A percentile compares a stretch with the other conserved stretches of the same genome.
Conservation (phyloP, 2,888 invertebrate species). For the Rhorus exstirpatorius region DNA sequence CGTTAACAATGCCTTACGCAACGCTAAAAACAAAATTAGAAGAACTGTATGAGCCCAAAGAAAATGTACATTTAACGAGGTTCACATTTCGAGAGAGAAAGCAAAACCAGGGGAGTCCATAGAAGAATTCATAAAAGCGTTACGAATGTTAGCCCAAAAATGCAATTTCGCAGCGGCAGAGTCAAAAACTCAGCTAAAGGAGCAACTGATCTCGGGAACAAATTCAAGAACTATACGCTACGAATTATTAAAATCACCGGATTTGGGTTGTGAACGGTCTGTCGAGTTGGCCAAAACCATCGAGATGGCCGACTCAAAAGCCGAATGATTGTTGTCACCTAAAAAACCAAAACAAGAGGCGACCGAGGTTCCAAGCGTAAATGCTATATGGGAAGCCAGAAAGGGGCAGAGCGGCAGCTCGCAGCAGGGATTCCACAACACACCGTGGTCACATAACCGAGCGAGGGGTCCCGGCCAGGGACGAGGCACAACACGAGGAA, state of each 20-base stretch:
- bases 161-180: constrained; percentile 47
- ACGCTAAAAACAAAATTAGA: constrained; percentile 23
- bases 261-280: constrained; percentile 18
- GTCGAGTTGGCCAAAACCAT: constrained; percentile 46
- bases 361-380: constrained; percentile 3
- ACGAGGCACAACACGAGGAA: constrained; percentile 6
- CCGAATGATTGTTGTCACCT: constrained; percentile 9
- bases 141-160: constrained; percentile 25
- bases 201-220: constrained; percentile 46
- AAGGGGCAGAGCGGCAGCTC: not conserved
- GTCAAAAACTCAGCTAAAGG: constrained; percentile 29
- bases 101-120: constrained; percentile 40
- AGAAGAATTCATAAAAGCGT: constrained; percentile 39
- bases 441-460: not conserved
- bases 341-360: constrained; percentile 2
- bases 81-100: constrained; percentile 34
- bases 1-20: constrained; percentile 4
- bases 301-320: constrained; percentile 37
- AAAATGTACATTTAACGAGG: not conserved
- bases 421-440: not conserved
- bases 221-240: constrained; percentile 31
- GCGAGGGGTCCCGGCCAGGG: constrained; percentile 13
- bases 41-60: constrained; percentile 25
- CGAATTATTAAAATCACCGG: constrained; percentile 45
- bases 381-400: constrained; percentile 9